Evolutionary conservation across 2,888 invertebrate genomes (phyloP).

Genomic region (Catocala sponsa): DNA sequence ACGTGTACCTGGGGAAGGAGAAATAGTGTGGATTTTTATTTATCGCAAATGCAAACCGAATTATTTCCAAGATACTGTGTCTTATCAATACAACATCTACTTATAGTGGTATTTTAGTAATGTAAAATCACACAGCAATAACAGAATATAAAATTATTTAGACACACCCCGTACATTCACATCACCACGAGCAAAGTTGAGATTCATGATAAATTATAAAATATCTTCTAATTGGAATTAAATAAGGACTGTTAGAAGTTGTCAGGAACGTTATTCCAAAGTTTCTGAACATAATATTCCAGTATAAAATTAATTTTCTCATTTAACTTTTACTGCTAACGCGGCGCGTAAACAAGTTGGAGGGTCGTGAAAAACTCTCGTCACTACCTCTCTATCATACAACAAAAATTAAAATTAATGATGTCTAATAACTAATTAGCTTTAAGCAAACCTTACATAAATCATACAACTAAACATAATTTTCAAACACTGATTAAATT

Average conservation of each 20-base stretch:
- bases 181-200: too few relatives aligned
- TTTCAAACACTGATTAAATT: too few relatives aligned
- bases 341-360: not conserved
- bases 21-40: not conserved
- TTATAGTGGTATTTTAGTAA: too few relatives aligned
- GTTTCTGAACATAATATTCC: not conserved
- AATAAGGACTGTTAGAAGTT: not conserved
- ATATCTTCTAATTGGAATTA: not conserved
- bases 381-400: not conserved
- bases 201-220: too few relatives aligned
- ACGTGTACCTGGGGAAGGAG: slow-evolving; percentile 56
- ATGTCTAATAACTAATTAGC: not conserved
- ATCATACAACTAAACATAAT: too few relatives aligned
- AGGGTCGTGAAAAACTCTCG: not conserved
- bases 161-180: too few relatives aligned
- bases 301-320: slow-evolving; percentile 3
- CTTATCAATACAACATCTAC: too few relatives aligned
- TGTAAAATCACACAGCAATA: too few relatives aligned
- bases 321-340: not conserved
- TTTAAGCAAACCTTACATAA: too few relatives aligned
- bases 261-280: not conserved
- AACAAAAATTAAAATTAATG: not conserved
- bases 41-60: too few relatives aligned
- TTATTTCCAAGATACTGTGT: too few relatives aligned
- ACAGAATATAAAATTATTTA: too few relatives aligned